Conservation (phyloP, 1,140 invertebrate species). For the Aethina tumida region DNA sequence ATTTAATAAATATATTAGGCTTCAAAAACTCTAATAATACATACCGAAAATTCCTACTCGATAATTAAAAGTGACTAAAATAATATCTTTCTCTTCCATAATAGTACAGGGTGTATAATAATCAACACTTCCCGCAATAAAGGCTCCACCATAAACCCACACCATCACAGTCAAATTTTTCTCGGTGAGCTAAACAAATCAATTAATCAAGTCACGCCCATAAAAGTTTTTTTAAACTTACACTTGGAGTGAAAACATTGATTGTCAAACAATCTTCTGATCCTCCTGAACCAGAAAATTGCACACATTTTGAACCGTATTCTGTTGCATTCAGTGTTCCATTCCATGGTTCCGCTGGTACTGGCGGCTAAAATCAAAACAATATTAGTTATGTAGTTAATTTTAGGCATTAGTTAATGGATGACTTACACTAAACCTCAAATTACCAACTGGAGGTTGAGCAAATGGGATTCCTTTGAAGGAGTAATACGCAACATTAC, state of each 20-base stretch:
- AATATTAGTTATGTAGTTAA: not conserved
- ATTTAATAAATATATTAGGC: no score
- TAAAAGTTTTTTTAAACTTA: not conserved
- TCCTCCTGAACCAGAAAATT: not conserved
- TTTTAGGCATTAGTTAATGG: no score
- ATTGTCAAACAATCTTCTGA: slow-evolving; percentile 1
- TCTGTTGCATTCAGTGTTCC: not conserved
- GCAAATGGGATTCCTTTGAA: slow-evolving; percentile 1
- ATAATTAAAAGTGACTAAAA: slow-evolving; percentile 53
- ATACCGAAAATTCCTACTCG: slow-evolving; percentile 49
- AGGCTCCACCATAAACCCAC: slow-evolving; percentile 46
- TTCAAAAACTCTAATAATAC: no score
- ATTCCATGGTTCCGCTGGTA: not conserved
- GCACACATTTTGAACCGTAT: not conserved
- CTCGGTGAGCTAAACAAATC: not conserved
- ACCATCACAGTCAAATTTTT: slow-evolving; percentile 35
- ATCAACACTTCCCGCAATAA: slow-evolving; percentile 39
- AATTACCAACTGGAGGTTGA: not conserved
- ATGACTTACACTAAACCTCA: slow-evolving; percentile 3
- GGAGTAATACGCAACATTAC: not conserved
- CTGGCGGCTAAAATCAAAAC: not conserved
- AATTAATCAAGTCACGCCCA: not conserved
- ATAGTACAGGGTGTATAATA: slow-evolving; percentile 38
- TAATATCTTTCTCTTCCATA: slow-evolving; percentile 47
- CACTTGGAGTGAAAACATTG: not conserved